These are phyloP conservation scores for Heliconius melpomene DNA, from an alignment of 1,140 invertebrate species.

Conservation along the genomic window DNA sequence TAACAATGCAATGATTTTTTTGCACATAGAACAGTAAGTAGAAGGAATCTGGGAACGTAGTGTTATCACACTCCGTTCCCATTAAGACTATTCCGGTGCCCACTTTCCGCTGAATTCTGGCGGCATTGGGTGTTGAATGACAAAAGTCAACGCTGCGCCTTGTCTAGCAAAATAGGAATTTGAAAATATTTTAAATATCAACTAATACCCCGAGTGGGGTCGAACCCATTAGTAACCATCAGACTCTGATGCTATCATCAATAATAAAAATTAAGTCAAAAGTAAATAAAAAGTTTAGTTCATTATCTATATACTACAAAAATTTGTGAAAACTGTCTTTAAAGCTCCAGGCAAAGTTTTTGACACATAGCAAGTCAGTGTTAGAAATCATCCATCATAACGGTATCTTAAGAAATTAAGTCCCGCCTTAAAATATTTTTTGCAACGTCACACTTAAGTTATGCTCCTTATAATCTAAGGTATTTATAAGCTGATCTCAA, in stretches of 20 bases:
- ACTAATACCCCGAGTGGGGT: too few species aligned
- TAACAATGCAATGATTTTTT: not conserved
- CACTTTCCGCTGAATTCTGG: too few species aligned
- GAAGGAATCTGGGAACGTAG: too few species aligned
- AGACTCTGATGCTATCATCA: not conserved
- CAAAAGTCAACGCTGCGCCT: too few species aligned
- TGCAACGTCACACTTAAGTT: not conserved
- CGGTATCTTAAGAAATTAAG: not conserved
- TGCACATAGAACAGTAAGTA: not conserved
- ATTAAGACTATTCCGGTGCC: too few species aligned
- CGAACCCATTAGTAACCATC: not conserved
- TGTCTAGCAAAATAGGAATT: too few species aligned
- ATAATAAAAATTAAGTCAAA: not conserved
- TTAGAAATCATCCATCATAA: not conserved
- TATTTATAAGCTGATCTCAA: too few species aligned
- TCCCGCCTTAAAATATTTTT: not conserved
- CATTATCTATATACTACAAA: not conserved
- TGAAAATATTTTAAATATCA: too few species aligned
- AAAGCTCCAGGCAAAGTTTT: not conserved
- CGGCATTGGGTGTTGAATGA: too few species aligned
- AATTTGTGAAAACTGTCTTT: not conserved
- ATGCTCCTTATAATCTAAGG: not conserved
- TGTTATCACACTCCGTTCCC: too few species aligned
- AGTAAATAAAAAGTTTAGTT: not conserved
- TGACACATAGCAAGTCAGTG: constrained; percentile 5